Evolutionary conservation across 2,888 invertebrate species (phyloP).

Genomic region (Acrobeloides nanus): DNA sequence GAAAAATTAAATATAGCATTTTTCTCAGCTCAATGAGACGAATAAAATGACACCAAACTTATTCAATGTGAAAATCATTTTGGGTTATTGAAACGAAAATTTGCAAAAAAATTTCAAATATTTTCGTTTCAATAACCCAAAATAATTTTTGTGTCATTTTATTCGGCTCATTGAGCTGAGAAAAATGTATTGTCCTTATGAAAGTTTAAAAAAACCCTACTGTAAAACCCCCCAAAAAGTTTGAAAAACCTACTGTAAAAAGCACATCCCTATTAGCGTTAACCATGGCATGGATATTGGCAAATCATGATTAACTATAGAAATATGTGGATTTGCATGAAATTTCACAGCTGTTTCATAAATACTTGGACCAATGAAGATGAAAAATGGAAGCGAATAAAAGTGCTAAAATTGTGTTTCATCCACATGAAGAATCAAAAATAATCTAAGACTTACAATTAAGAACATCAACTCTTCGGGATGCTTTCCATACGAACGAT

Average conservation of each 20-base stretch:
- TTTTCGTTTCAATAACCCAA: too few relatives aligned
- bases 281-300: slow-evolving; percentile 67
- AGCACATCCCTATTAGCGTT: slow-evolving; percentile 71
- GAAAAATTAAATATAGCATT: too few relatives aligned
- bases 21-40: too few relatives aligned
- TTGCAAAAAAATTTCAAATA: too few relatives aligned
- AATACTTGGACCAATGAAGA: slow-evolving; percentile 71
- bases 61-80: too few relatives aligned
- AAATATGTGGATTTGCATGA: slow-evolving; percentile 56
- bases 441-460: slow-evolving; percentile 25
- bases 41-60: too few relatives aligned
- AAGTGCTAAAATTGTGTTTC: slow-evolving; percentile 64
- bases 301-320: slow-evolving; percentile 56
- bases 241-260: slow-evolving; percentile 69
- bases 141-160: too few relatives aligned
- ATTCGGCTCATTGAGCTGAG: too few relatives aligned
- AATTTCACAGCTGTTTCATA: slow-evolving; percentile 68
- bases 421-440: not conserved
- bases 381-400: slow-evolving; percentile 78
- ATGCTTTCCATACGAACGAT: slow-evolving; percentile 67
- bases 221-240: slow-evolving; percentile 1
- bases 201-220: too few relatives aligned
- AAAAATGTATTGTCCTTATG: too few relatives aligned
- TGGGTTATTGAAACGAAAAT: too few relatives aligned
- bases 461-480: slow-evolving; percentile 46